phyloP scores from a whole-genome alignment of 2,888 invertebrate genomes.

The Crossocerus cetratus region DNA sequence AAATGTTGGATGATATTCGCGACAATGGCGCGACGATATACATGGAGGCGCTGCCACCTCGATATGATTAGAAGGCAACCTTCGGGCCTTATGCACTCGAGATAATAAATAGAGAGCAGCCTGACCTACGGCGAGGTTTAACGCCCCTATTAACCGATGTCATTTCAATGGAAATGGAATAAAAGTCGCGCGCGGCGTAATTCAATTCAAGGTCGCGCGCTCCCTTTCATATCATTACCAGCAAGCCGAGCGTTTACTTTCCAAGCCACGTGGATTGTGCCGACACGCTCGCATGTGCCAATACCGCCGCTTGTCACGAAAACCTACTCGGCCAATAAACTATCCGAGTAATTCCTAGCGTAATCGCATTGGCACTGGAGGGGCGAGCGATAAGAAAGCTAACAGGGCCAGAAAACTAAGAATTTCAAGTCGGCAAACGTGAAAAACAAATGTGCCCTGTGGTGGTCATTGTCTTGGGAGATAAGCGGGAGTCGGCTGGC shows the following conservation, averaged over 20 bases:
- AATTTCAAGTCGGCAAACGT: too few relatives aligned
- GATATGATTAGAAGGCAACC: too few relatives aligned
- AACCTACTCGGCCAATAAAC: not conserved
- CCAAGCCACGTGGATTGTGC: not conserved
- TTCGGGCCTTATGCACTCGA: slow-evolving; percentile 10
- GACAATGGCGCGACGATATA: too few relatives aligned
- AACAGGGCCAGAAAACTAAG: not conserved
- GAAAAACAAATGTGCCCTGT: too few relatives aligned
- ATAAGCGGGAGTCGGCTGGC: too few relatives aligned
- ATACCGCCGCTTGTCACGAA: not conserved
- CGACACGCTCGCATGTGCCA: not conserved
- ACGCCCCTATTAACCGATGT: slow-evolving; percentile 59
- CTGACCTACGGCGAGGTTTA: slow-evolving; percentile 54
- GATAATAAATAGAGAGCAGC: slow-evolving; percentile 30
- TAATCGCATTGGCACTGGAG: not conserved
- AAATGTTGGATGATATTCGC: too few relatives aligned
- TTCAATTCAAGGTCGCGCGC: slow-evolving; percentile 59
- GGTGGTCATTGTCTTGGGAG: too few relatives aligned
- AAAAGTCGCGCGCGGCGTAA: slow-evolving; percentile 59
- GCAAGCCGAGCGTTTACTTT: slow-evolving; percentile 37
- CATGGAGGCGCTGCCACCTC: too few relatives aligned
- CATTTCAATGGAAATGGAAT: slow-evolving; percentile 61
- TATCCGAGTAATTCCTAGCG: not conserved
- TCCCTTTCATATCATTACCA: slow-evolving; percentile 40
- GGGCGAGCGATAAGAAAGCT: not conserved